Evolutionary conservation across 2,888 invertebrate genomes (phyloP).

Genomic region (Quadroppia sp.): DNA sequence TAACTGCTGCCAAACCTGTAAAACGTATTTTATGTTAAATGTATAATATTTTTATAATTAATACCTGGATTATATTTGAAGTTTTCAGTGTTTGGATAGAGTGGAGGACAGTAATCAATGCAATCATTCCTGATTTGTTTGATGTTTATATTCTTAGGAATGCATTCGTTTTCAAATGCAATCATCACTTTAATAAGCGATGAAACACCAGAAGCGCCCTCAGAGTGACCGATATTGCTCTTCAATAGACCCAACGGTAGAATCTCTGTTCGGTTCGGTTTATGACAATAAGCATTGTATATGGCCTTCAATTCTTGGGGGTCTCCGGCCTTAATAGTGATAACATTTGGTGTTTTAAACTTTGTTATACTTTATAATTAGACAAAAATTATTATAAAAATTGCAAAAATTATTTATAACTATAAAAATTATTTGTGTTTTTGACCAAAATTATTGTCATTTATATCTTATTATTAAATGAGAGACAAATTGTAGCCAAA

Average conservation of each 20-base stretch:
- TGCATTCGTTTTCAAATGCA: constrained; percentile 54
- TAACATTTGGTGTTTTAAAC: constrained; percentile 47
- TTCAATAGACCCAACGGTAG: constrained; percentile 94
- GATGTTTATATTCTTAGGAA: not conserved
- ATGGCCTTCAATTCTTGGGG: constrained; percentile 58
- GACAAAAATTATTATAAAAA: too few relatives aligned
- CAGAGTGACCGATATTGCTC: constrained; percentile 98
- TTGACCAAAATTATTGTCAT: too few relatives aligned
- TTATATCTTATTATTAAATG: too few relatives aligned
- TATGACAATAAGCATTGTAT: constrained; percentile 62
- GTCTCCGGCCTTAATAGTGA: constrained; percentile 57
- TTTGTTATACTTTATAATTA: too few relatives aligned
- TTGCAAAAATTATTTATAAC: too few relatives aligned
- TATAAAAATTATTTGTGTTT: too few relatives aligned
- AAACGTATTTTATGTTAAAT: too few relatives aligned
- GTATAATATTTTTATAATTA: too few relatives aligned
- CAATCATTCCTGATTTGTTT: not conserved
- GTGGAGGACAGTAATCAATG: not conserved
- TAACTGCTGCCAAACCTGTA: constrained; percentile 55
- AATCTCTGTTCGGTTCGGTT: constrained; percentile 60
- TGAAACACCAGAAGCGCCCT: constrained; percentile 57
- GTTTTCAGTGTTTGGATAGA: not conserved
- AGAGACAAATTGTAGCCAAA: too few relatives aligned
- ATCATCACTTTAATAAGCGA: constrained; percentile 53
- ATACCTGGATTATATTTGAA: not conserved